Evolutionary conservation across 2,888 invertebrate genomes (phyloP), one percentile per base, ranked within the genome.

Genomic region (Sycophila texana): DNA sequence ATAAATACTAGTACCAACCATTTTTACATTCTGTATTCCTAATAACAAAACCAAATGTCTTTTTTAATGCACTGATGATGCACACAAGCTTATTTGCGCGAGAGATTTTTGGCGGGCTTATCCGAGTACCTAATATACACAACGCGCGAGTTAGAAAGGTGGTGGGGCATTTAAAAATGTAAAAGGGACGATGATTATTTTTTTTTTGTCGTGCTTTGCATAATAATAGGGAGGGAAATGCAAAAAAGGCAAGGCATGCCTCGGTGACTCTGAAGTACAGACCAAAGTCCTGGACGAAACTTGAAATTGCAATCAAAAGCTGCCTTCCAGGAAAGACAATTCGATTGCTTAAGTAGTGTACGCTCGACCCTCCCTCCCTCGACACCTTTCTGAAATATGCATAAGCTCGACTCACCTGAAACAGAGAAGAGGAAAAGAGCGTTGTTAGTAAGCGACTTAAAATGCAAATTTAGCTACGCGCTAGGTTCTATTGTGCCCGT

Each of bases 361-460:
- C 22, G 12, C 30, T 22, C 3, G n/a, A n/a, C 30, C 53, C 51
- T 26, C 26, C 26, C 26, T 2, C 79, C 30, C 72, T 51, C 55
- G 49, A 57, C n/a, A 71, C 67, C 20, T 12, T 53, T 49, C 60
- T 80, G 78, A 83, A 83, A 82, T 82, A 81, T 82, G 58, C 72
- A 77, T 63, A 74, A 82, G 75, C 77, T 81, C 65, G 72, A 84
- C 84, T 86, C 79, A 84, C 84, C 83, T 84, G 84, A 57, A 84
- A 86, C 83, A 84, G 18, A 83, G 61, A 82, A 58, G 60, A 83
- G 68, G 30, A 82, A 81, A 72, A 82, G 74, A 81, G n/a, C 60
- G 81, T 81, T 81, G 80, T 84, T 84, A 82, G 72, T 76, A 39
- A 22, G 70, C 26, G 63, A 65, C 63, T 76, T 74, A 68, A 81